Evolutionary conservation across 2,797 vertebrate genomes (phyloP), one percentile per base, ranked within the genome.

Genomic region (Poeciliopsis paucimaculata): DNA sequence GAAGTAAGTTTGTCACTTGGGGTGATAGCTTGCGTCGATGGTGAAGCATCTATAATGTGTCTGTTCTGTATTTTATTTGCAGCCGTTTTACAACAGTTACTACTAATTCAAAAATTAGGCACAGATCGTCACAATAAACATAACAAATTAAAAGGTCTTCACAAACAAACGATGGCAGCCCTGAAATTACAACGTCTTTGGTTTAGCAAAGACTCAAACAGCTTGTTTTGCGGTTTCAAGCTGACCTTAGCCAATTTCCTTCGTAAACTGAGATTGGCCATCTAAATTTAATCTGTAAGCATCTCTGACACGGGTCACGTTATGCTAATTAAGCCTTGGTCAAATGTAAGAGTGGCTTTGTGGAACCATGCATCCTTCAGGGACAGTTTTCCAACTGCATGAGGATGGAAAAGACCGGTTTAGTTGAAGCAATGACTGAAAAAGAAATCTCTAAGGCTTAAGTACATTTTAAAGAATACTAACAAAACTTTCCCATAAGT

Each of bases 221-320:
- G 72, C 36, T 76, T 86, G 79, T 79, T 82, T 75, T 81, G 79
- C 0, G 75, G 80, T 80, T 88, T 87, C 9, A 23, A 71, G 18
- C 57, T 8, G 57, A 80, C 49, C 39, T 76, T 26, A 46, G 41
- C 18, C n/a, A 79, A 53, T 86, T 84, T 83, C 73, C 66, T 0
- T 75, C 83, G 82, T 78, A 83, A 88, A 75, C 26, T 66, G 3
- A 78, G 72, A 47, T 75, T 78, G 70, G 1, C 72, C 10, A 82
- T 78, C 45, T 43, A 80, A 79, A 86, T 84, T 16, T 83, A 77
- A 0, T 71, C 66, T 77, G 78, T 62, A 77, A 57, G 75, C 66
- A 47, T 31, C 43, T 73, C n/a, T 74, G 70, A 73, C 76, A 81
- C 77, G 79, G 82, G 47, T 79, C 78, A 51, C 28, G 71, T 81